These are phyloP conservation scores for Nebria brevicollis DNA, from an alignment of 2,888 invertebrate species.

Conservation along the genomic window DNA sequence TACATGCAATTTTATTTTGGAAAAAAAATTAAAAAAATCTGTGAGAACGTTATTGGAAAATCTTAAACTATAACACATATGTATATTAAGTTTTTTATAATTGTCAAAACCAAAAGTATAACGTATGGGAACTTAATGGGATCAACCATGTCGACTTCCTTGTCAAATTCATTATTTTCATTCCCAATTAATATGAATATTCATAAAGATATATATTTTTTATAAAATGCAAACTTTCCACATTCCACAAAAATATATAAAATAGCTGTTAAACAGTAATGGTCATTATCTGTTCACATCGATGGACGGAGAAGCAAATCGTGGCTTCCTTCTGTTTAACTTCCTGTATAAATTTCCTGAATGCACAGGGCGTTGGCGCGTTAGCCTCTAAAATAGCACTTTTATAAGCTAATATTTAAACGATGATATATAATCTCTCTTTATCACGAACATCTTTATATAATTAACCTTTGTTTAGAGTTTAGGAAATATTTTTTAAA, in stretches of 20 bases:
- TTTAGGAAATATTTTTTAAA: not conserved
- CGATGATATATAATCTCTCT: not conserved
- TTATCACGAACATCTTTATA: not conserved
- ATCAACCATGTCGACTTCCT: not conserved
- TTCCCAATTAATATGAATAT: not conserved
- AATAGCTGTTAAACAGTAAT: not conserved
- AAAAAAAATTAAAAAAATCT: too few relatives aligned
- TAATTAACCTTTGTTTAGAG: not conserved
- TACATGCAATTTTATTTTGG: too few relatives aligned
- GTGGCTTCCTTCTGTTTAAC: slow-evolving; percentile 29
- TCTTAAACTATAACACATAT: too few relatives aligned
- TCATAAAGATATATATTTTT: not conserved
- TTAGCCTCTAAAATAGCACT: slow-evolving; percentile 21
- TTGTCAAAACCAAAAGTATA: not conserved
- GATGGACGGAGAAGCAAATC: slow-evolving; percentile 17
- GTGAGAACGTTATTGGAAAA: too few relatives aligned
- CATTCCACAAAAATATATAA: not conserved
- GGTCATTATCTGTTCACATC: not conserved
- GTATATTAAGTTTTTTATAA: too few relatives aligned
- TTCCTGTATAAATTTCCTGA: slow-evolving; percentile 40
- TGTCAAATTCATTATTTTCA: not conserved
- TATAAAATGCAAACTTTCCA: not conserved
- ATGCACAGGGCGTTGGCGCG: slow-evolving; percentile 27
- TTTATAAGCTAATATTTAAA: slow-evolving; percentile 2
- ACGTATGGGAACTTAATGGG: not conserved